Evolutionary conservation across 2,113 vertebrate genomes (phyloP).

Genomic region (Corythaixoides concolor): DNA sequence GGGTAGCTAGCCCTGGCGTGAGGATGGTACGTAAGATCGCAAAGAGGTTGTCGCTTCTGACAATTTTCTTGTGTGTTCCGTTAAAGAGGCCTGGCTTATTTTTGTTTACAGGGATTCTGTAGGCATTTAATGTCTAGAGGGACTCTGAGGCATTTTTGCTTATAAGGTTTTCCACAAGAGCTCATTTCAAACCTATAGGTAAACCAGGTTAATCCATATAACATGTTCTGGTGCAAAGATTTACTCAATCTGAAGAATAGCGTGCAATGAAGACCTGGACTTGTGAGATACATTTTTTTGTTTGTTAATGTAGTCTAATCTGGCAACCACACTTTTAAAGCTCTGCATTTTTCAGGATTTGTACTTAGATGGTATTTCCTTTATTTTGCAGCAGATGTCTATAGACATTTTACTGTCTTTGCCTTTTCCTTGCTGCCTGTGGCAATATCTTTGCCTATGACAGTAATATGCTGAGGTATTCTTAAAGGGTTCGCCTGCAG

Average conservation of each 20-base stretch:
- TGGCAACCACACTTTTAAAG: not conserved
- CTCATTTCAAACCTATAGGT: not conserved
- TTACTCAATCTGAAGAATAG: not conserved
- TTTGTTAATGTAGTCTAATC: not conserved
- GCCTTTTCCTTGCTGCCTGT: not conserved
- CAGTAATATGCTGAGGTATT: not conserved
- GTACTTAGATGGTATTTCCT: not conserved
- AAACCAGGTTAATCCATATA: not conserved
- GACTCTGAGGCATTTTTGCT: not conserved
- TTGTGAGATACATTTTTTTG: too few relatives aligned
- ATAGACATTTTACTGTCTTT: not conserved
- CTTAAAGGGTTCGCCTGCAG: not conserved
- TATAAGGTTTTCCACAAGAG: not conserved
- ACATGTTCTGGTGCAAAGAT: not conserved
- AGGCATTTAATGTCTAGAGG: not conserved
- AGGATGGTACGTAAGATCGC: fast-evolving
- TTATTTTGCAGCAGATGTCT: not conserved
- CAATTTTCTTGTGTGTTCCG: not conserved
- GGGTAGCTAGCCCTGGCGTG: not conserved
- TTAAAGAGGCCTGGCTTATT: not conserved
- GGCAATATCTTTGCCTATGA: not conserved
- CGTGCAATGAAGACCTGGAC: not conserved
- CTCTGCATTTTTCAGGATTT: not conserved
- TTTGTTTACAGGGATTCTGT: not conserved
- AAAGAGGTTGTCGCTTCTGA: not conserved